These are phyloP conservation scores for Monochamus alternatus DNA, from an alignment of 2,888 invertebrate species.

Conservation along the genomic window DNA sequence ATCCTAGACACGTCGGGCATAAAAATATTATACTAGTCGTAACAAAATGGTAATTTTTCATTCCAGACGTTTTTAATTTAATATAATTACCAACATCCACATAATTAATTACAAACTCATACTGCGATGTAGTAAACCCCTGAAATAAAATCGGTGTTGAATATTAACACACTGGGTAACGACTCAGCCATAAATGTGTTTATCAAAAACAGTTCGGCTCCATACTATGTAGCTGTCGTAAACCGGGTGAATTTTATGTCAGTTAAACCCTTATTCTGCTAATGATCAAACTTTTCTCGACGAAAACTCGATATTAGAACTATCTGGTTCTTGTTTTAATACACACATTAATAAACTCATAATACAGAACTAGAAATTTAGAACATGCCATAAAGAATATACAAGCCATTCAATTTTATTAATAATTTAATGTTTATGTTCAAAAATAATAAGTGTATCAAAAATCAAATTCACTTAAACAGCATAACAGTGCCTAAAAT, in stretches of 20 bases:
- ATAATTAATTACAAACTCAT: slow-evolving; percentile 5
- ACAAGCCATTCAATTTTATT: too few relatives aligned
- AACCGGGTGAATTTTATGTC: neutral
- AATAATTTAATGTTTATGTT: too few relatives aligned
- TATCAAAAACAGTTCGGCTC: neutral
- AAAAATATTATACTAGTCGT: neutral
- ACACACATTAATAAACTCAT: too few relatives aligned
- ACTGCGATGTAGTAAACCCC: slow-evolving; percentile 8
- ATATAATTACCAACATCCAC: neutral
- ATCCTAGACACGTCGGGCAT: neutral
- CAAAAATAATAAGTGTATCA: too few relatives aligned
- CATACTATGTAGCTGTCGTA: neutral
- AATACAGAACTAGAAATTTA: too few relatives aligned
- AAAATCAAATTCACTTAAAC: too few relatives aligned
- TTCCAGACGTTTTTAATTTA: slow-evolving; percentile 9
- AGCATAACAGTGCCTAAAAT: too few relatives aligned
- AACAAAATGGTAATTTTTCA: slow-evolving; percentile 1
- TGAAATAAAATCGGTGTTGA: slow-evolving; percentile 6
- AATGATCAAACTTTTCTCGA: neutral
- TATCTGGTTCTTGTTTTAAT: neutral
- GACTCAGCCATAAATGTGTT: slow-evolving; percentile 7
- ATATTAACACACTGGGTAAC: slow-evolving; percentile 2
- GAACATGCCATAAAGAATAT: too few relatives aligned
- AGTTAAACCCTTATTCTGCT: neutral
- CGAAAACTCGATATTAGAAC: neutral